phyloP scores from a whole-genome alignment of 1,140 invertebrate species.

The Neodiprion pinetum region DNA sequence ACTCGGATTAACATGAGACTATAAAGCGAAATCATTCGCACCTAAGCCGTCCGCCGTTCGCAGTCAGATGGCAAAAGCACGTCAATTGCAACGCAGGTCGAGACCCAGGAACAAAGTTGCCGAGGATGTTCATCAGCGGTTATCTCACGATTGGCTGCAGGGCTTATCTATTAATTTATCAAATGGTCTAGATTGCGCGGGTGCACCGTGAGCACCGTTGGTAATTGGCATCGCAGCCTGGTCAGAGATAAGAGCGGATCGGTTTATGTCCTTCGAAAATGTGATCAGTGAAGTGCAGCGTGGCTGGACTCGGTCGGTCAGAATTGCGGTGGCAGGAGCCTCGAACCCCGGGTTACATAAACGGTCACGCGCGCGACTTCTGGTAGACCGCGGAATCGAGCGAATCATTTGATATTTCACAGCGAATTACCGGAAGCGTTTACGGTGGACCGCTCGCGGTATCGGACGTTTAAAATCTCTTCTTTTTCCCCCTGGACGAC shows the following conservation, averaged over 20 bases:
- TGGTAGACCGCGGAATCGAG: not conserved
- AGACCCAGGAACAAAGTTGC: not conserved
- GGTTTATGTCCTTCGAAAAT: conserved; percentile 5
- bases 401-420: conserved; percentile 3
- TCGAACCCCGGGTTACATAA: not conserved
- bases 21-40: no score
- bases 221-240: not conserved
- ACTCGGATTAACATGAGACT: no score
- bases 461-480: no score
- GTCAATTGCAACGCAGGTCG: not conserved
- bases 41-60: not conserved
- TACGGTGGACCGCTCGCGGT: not conserved
- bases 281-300: not conserved
- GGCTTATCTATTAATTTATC: conserved; percentile 3
- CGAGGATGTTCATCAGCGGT: not conserved
- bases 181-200: not conserved
- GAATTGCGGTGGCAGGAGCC: no score
- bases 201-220: not conserved
- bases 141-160: not conserved
- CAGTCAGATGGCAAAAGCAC: not conserved
- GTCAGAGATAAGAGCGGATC: not conserved
- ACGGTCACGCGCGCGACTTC: not conserved
- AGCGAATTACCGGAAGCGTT: conserved; percentile 6
- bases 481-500: no score
- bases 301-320: no score